Percentiles rank a stretch among this genome's conserved stretches.
These are phyloP conservation scores for Helicolenus hilgendorfi DNA, from an alignment of 2,797 vertebrate genomes.

Conservation along the genomic window DNA sequence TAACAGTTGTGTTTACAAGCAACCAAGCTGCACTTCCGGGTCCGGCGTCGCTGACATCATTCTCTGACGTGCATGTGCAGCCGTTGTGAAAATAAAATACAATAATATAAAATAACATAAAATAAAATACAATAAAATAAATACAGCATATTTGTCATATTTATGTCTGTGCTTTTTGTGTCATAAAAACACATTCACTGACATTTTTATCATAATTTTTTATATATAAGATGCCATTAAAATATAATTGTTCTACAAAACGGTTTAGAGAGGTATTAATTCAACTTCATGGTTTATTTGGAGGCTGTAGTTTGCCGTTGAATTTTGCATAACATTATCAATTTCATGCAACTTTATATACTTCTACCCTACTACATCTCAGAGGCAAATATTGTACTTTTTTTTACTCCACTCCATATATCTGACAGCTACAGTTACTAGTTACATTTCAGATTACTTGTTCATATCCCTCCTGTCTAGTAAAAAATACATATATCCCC, in stretches of 20 bases:
- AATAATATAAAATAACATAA: too few species aligned
- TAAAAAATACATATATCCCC: background rate
- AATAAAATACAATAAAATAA: too few species aligned
- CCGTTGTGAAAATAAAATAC: background rate
- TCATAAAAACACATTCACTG: background rate
- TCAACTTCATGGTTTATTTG: background rate
- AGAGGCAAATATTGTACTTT: background rate
- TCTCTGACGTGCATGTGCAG: background rate
- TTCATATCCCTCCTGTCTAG: background rate
- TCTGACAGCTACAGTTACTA: background rate
- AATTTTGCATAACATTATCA: background rate
- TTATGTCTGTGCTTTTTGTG: background rate
- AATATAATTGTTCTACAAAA: background rate
- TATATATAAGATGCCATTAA: background rate
- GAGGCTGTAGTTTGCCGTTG: background rate
- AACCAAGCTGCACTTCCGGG: slow-evolving; percentile 50
- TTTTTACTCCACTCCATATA: background rate
- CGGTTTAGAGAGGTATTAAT: background rate
- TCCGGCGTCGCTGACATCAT: slow-evolving; percentile 4
- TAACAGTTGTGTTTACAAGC: slow-evolving; percentile 60
- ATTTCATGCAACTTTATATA: background rate
- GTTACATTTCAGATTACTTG: too few species aligned
- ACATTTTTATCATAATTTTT: background rate
- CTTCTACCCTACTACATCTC: background rate
- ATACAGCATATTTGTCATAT: background rate